Conservation (phyloP, 2,888 invertebrate genomes). For the Leptopilina syphax region DNA sequence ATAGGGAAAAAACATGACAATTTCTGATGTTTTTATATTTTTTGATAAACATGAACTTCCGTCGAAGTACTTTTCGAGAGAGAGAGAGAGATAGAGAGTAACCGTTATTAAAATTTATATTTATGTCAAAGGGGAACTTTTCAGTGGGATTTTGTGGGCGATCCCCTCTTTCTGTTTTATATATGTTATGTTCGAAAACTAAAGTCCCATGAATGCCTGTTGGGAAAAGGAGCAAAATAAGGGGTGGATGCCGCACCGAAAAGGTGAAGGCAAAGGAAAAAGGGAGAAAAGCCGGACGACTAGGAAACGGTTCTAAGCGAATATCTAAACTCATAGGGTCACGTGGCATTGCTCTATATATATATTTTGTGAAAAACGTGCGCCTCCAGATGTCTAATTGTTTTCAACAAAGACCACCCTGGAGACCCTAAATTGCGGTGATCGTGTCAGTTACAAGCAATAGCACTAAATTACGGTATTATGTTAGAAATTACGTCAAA, state of each 20-base stretch:
- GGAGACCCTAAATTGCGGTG: slow-evolving; percentile 40
- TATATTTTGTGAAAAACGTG: slow-evolving; percentile 46
- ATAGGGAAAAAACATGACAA: neutral
- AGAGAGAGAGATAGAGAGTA: neutral
- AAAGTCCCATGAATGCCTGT: neutral
- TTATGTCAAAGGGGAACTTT: slow-evolving; percentile 19
- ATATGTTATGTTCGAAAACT: neutral
- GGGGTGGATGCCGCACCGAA: neutral
- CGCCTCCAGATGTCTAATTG: slow-evolving; percentile 47
- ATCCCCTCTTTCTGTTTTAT: neutral
- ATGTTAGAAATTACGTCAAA: slow-evolving; percentile 32
- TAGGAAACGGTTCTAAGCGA: slow-evolving; percentile 10
- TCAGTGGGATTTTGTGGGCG: slow-evolving; percentile 9
- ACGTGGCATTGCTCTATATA: neutral
- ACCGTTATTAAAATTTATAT: slow-evolving; percentile 34
- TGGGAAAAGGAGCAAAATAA: slow-evolving; percentile 6
- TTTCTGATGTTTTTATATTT: neutral
- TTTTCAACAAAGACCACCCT: slow-evolving; percentile 42
- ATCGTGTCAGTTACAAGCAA: slow-evolving; percentile 37
- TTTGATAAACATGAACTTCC: neutral
- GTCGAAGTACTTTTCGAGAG: neutral
- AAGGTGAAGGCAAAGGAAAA: slow-evolving; percentile 28
- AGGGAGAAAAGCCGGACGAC: slow-evolving; percentile 10
- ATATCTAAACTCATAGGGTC: slow-evolving; percentile 15
- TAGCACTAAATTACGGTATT: slow-evolving; percentile 23